These are phyloP conservation scores for Cylloceria caligata DNA, from an alignment of 2,888 invertebrate species.

Conservation along the genomic window DNA sequence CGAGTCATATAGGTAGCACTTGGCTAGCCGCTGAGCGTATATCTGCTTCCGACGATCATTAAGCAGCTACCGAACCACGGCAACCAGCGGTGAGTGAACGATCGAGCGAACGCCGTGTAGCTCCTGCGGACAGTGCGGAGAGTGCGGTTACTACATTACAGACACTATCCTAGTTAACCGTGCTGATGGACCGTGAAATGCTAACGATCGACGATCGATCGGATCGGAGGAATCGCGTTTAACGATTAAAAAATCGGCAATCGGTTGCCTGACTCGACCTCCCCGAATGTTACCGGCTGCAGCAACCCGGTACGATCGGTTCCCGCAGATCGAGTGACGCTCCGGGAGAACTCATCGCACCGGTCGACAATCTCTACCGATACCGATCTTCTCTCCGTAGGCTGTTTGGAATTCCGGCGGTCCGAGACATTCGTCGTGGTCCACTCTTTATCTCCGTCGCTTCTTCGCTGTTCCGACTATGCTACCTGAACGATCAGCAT, in stretches of 20 bases:
- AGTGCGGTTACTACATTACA: conserved; percentile 43
- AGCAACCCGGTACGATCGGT: background rate
- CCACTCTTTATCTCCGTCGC: conserved; percentile 15
- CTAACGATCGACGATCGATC: conserved; percentile 59
- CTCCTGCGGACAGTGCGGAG: conserved; percentile 17
- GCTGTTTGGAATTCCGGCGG: conserved; percentile 29
- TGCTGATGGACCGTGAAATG: conserved; percentile 39
- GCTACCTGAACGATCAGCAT: conserved; percentile 14
- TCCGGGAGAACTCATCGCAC: conserved; percentile 42
- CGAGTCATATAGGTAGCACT: conserved; percentile 39
- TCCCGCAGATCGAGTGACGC: conserved; percentile 48
- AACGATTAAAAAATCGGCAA: conserved; percentile 59
- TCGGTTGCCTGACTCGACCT: conserved; percentile 43
- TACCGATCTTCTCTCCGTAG: conserved; percentile 9
- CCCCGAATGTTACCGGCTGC: conserved; percentile 45
- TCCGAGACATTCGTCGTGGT: conserved; percentile 25
- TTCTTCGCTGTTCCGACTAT: background rate
- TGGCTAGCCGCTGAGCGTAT: background rate
- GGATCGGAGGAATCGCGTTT: conserved; percentile 54
- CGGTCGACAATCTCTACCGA: conserved; percentile 15
- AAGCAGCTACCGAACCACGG: conserved; percentile 51
- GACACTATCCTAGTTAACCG: conserved; percentile 10
- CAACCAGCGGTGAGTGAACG: conserved; percentile 49
- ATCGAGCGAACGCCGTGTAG: conserved; percentile 48
- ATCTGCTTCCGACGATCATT: conserved; percentile 43